Evolutionary conservation across 2,113 vertebrate genomes (phyloP), one percentile per base, ranked within the genome.

Genomic region (Odontophorus gujanensis): DNA sequence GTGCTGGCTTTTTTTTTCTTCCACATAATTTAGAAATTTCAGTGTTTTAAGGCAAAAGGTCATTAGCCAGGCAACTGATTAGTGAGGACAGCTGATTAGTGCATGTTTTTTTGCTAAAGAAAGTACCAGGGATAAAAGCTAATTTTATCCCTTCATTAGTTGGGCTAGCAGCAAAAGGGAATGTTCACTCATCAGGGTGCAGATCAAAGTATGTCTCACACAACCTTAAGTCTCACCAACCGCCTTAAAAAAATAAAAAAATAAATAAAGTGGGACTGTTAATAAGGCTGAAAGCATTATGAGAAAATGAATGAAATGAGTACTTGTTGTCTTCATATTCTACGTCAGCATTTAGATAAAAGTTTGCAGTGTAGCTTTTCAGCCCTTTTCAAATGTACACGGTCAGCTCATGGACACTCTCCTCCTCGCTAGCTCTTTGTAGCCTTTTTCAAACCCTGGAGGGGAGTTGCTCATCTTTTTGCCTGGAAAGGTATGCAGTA

Each of bases 101-200:
- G 98, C 95, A 86, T 97, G 94, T 87, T 97, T 98, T 98, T 97
- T 98, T 96, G 96, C 97, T 96, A 97, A 98, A 97, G 98, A 98
- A 98, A 98, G 98, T 98, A 98, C 98, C 96, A 98, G 97, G 97
- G 98, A 98, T 98, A 98, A 98, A 98, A 98, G 98, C 97, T 98
- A 98, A 98, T 98, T 98, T 98, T 98, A 98, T 99, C 98, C 98
- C 98, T 98, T 99, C 98, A 98, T 99, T 99, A 99, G 98, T 98
- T 98, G 97, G 92, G 97, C 97, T 98, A 97, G 98, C 97, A 98
- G 98, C 97, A 98, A 97, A 98, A 96, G 97, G 97, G 96, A 97
- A 97, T 97, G 96, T 96, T 98, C 98, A 97, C 97, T 98, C 98
- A 98, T 98, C 98, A 98, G 97, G 97, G 97, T 97, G 89, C 97